Conservation (phyloP, 2,113 vertebrate genomes). For the Conger conger region DNA sequence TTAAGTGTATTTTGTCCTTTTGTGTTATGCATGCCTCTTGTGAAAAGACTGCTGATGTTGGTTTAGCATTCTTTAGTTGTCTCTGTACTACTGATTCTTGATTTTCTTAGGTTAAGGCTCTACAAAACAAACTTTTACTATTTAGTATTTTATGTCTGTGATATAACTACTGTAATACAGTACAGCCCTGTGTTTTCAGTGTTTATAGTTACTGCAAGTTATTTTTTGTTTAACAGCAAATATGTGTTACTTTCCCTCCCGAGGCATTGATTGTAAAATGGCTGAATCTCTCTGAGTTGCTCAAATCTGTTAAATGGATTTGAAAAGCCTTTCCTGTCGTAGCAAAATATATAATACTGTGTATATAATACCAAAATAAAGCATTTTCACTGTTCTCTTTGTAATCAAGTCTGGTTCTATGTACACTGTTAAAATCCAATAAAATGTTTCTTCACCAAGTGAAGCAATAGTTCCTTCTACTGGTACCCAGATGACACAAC, state of each 20-base stretch:
- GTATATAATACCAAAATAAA: constrained; percentile 8
- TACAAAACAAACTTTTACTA: neutral
- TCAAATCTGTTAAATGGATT: neutral
- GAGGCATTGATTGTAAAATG: neutral
- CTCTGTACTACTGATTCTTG: neutral
- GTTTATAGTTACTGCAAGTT: neutral
- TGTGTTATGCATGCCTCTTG: neutral
- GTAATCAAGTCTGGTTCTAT: neutral
- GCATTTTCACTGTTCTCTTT: constrained; percentile 1
- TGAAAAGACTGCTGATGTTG: neutral
- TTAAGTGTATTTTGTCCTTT: neutral
- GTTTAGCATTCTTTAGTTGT: neutral
- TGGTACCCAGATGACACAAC: neutral
- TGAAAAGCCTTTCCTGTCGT: neutral
- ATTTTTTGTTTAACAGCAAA: neutral
- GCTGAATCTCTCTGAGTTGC: neutral
- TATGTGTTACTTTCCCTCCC: neutral
- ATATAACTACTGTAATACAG: neutral
- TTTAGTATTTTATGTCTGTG: neutral
- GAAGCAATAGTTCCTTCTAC: neutral
- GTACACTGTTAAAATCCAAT: neutral
- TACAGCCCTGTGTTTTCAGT: neutral
- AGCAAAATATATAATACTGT: too few relatives aligned
- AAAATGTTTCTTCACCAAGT: neutral
- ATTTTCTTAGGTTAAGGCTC: neutral